A percentile compares a stretch with the other conserved stretches of the same genome.
Conservation (phyloP, 2,888 invertebrate genomes). For the Epinotia demarniana region DNA sequence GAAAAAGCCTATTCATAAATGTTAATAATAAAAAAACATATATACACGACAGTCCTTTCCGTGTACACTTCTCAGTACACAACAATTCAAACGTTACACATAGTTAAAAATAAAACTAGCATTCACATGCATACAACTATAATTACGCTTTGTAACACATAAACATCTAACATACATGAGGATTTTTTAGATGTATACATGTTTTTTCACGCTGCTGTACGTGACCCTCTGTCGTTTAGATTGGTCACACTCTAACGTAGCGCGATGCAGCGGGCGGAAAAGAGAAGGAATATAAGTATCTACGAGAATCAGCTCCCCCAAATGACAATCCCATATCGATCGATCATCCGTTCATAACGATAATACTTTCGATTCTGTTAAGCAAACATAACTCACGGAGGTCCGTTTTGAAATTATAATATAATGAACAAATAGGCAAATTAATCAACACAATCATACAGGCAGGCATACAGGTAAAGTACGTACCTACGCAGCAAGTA, state of each 20-base stretch:
- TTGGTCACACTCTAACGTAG: slow-evolving; percentile 27
- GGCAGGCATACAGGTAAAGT: too few species aligned
- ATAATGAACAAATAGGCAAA: too few species aligned
- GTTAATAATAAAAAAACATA: background rate
- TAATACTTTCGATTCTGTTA: background rate
- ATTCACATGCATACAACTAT: background rate
- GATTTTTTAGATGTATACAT: background rate
- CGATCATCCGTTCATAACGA: background rate
- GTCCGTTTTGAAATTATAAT: too few species aligned
- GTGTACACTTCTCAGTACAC: background rate
- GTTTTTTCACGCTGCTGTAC: background rate
- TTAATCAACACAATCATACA: too few species aligned
- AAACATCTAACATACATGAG: background rate
- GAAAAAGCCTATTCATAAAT: too few species aligned
- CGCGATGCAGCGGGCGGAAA: slow-evolving; percentile 16
- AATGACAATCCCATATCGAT: background rate
- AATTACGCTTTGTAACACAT: background rate
- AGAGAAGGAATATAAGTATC: background rate
- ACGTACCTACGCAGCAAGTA: too few species aligned
- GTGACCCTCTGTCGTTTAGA: slow-evolving; percentile 20
- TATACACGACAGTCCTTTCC: background rate
- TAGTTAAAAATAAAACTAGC: background rate
- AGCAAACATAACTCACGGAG: too few species aligned
- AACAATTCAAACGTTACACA: background rate
- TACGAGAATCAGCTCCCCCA: background rate